A percentile compares a stretch with the other conserved stretches of the same genome.
Conservation (phyloP, 2,113 vertebrate species). For the Balaeniceps rex region DNA sequence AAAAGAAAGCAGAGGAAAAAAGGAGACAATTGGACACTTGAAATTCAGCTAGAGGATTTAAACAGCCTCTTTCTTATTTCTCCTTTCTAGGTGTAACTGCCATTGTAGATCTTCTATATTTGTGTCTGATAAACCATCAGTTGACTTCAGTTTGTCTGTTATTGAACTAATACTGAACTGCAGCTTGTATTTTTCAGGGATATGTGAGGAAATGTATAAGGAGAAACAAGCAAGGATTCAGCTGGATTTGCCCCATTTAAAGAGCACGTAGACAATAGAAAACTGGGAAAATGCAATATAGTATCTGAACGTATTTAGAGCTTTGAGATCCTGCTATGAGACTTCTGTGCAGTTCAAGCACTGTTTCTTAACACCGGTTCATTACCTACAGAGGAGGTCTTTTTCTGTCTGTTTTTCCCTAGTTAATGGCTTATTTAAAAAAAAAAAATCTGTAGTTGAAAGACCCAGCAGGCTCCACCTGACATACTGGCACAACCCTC, state of each 20-base stretch:
- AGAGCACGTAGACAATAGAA: not conserved
- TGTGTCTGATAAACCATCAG: not conserved
- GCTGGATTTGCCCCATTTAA: not conserved
- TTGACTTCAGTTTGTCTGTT: not conserved
- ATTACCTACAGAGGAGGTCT: not conserved
- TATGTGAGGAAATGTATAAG: not conserved
- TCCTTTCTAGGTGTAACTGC: not conserved
- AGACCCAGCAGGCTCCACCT: constrained; percentile 21
- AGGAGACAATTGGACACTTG: not conserved
- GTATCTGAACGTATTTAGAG: not conserved
- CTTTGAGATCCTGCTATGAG: not conserved
- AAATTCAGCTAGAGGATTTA: not conserved
- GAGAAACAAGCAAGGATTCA: not conserved
- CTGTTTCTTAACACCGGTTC: not conserved
- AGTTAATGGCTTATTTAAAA: not conserved
- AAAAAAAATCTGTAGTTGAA: not conserved
- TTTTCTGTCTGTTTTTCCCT: not conserved
- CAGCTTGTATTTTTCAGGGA: not conserved
- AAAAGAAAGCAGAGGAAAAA: not conserved
- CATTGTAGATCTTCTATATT: not conserved
- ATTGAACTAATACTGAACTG: not conserved
- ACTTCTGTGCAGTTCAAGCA: not conserved
- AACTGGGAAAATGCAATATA: not conserved
- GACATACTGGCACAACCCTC: not conserved
- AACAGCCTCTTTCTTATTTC: not conserved